Base-by-base conservation (phyloP, 2,888 invertebrate genomes). In the Drosophila limbata region DNA sequence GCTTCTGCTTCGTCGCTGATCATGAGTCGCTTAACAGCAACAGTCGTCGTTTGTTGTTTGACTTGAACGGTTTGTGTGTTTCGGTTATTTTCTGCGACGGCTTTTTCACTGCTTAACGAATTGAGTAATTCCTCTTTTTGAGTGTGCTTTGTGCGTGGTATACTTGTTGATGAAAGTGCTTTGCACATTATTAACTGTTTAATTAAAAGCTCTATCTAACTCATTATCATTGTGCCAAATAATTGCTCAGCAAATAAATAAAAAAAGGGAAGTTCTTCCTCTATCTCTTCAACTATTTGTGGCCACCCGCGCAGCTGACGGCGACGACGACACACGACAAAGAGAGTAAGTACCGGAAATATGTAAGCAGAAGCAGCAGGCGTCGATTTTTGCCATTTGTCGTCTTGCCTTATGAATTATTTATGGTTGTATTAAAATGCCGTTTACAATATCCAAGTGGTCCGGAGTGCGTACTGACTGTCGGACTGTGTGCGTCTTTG, bases 271-370 rank as follows among this genome's bases (percentile, higher is more conserved):
- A 61, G 0, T 40, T 25, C 37, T 31, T 39, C 33, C 6, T 47
- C 13, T 15, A 10, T 28, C 33, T 48, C 25, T 39, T 61, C 31
- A 40, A 17, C 17, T 21, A 21, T 31, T 15, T 47, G 73, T 62
- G 78, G 45, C 78, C 78, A 78, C 78, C 77, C 77, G 68, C 72
- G 61, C 79, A 78, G 73, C 44, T 56, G 73, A 52, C 57, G 33
- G 35, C 53, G 45, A 59, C 37, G 28, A 47, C 42, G 44, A 65
- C 57, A 55, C 57, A 59, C 71, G 51, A 57, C 50, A 56, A 81
- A 84, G 60, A 64, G 80, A 64, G 80, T 81, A 81, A 84, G 84
- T 87, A 84, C 84, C 84, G 84, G 84, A 89, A 89, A 66, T 79
- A 71, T 56, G 59, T 59, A 42, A 63, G 51, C 59, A 69, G 61